A percentile compares a stretch with the other conserved stretches of the same genome.
Conservation (phyloP, 2,888 invertebrate species). For the Hypsopygia costalis region DNA sequence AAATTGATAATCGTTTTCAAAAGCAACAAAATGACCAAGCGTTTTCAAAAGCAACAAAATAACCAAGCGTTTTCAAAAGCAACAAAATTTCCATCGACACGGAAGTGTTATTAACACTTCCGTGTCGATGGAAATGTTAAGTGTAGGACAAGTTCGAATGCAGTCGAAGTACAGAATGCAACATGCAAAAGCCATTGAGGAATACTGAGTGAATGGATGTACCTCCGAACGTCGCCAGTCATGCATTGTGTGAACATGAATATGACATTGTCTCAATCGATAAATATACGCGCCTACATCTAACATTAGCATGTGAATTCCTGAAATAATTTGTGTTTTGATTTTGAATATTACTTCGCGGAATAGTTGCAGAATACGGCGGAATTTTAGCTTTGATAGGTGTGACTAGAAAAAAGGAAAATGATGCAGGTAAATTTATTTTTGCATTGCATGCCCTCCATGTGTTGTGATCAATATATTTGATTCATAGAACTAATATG, state of each 20-base stretch:
- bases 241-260: constrained; percentile 38
- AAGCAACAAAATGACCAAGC: no score
- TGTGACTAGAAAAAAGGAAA: no score
- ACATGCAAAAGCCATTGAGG: constrained; percentile 66
- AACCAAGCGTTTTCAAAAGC: no score
- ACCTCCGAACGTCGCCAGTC: constrained; percentile 30
- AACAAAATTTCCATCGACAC: no score
- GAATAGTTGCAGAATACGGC: no score
- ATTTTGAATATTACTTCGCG: constrained; percentile 1
- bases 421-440: no score
- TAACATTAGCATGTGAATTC: constrained; percentile 7
- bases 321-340: constrained; percentile 1
- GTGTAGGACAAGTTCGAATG: constrained; percentile 33
- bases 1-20: no score
- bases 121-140: constrained; percentile 30
- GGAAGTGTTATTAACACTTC: constrained; percentile 26
- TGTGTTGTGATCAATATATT: no score
- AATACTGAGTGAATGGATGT: constrained; percentile 46
- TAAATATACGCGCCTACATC: constrained; percentile 17
- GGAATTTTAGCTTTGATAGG: no score
- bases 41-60: no score
- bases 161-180: constrained; percentile 38
- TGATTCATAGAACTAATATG: no score
- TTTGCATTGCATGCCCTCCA: no score
- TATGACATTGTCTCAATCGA: constrained; percentile 33